Evolutionary conservation across 2,888 invertebrate species (phyloP).

Genomic region (Clanis bilineata): DNA sequence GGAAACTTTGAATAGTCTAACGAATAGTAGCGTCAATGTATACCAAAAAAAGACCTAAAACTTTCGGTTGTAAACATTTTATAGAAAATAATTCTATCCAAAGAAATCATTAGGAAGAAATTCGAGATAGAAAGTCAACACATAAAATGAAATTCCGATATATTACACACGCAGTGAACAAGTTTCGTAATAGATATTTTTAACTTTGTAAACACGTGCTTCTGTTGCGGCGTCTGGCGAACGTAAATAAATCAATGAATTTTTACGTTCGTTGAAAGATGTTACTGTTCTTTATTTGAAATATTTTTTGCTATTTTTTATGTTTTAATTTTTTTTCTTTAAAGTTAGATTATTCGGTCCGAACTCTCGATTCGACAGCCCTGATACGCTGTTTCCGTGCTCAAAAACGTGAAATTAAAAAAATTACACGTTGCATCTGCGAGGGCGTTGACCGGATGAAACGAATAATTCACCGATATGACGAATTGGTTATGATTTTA

Average conservation of each 20-base stretch:
- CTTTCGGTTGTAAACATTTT: too few relatives aligned
- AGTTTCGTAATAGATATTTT: constrained; percentile 28
- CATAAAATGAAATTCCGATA: neutral
- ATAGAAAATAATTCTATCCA: neutral
- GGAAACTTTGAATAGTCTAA: too few relatives aligned
- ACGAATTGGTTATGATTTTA: neutral
- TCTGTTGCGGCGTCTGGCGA: constrained; percentile 18
- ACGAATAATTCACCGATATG: neutral
- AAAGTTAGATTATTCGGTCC: too few relatives aligned
- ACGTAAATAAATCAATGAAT: neutral
- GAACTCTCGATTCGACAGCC: neutral
- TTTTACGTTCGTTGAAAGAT: neutral
- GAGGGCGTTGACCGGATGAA: neutral
- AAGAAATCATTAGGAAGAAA: too few relatives aligned
- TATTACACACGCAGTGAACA: neutral
- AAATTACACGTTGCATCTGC: constrained; percentile 16
- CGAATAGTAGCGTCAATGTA: too few relatives aligned
- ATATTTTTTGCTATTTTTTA: too few relatives aligned
- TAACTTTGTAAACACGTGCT: constrained; percentile 7
- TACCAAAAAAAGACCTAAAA: too few relatives aligned
- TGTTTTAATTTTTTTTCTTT: too few relatives aligned
- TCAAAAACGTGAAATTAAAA: neutral
- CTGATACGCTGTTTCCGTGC: neutral
- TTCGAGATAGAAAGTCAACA: neutral
- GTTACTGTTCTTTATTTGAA: neutral